A percentile compares a stretch with the other conserved stretches of the same genome.
These are phyloP conservation scores for Teleiodes luculella DNA, from an alignment of 2,888 invertebrate species.

Conservation along the genomic window DNA sequence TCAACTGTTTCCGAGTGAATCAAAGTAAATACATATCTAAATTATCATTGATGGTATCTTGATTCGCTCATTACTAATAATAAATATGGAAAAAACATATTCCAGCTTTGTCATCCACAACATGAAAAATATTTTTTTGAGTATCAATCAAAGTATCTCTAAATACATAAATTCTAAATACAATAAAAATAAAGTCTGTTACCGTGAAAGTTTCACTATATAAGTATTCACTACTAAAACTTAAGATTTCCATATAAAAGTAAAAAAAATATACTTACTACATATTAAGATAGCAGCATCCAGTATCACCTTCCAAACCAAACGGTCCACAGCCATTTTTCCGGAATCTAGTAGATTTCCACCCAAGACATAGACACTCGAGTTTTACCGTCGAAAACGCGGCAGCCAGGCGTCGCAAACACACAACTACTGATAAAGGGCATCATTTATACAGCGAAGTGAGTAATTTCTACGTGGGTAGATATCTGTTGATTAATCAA, in stretches of 20 bases:
- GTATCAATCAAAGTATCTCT: too few species aligned
- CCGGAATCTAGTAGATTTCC: background rate
- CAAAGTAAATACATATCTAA: too few species aligned
- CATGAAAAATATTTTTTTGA: background rate
- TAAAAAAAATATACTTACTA: conserved; percentile 44
- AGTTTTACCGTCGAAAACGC: background rate
- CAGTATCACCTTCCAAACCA: conserved; percentile 57
- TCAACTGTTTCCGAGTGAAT: too few species aligned
- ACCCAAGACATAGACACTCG: conserved; percentile 8
- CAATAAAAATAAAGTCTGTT: too few species aligned
- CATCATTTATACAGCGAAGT: conserved; percentile 33
- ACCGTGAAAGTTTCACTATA: too few species aligned
- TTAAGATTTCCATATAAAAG: too few species aligned
- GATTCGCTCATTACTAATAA: too few species aligned
- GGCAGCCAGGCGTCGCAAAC: conserved; percentile 20
- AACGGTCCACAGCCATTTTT: conserved; percentile 48
- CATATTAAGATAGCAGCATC: conserved; percentile 51
- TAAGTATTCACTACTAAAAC: too few species aligned
- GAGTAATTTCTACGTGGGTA: conserved; percentile 17
- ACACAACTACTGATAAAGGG: conserved; percentile 30
- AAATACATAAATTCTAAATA: too few species aligned
- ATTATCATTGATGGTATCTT: too few species aligned
- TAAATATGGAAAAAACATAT: too few species aligned
- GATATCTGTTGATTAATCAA: background rate
- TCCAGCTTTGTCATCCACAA: too few species aligned